A percentile compares a stretch with the other conserved stretches of the same genome.
Conservation (phyloP, 2,797 vertebrate species). For the Halcyon leucocephala region DNA sequence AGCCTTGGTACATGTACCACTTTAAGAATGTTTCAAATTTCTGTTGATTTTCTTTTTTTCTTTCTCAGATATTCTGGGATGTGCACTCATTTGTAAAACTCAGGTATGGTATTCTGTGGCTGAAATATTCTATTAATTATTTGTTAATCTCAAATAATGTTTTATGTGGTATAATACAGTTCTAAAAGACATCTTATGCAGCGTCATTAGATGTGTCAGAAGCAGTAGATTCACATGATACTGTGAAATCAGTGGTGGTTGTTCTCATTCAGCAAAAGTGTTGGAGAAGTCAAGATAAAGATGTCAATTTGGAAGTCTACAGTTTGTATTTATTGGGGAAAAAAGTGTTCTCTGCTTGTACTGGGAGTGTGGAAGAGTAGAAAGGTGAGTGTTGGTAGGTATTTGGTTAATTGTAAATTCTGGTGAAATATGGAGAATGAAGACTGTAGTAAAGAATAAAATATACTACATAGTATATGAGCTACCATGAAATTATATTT, state of each 20-base stretch:
- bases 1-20: not conserved
- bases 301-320: not conserved
- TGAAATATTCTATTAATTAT: not conserved
- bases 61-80: not conserved
- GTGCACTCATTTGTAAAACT: not conserved
- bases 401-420: not conserved
- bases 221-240: not conserved
- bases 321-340: not conserved
- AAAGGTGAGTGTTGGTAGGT: not conserved
- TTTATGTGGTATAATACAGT: not conserved
- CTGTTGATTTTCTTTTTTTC: not conserved
- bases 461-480: not conserved
- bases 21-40: not conserved
- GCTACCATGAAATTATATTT: constrained; percentile 8
- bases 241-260: not conserved
- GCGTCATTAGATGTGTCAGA: not conserved
- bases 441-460: not conserved
- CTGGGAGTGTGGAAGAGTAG: not conserved
- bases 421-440: not conserved
- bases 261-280: not conserved
- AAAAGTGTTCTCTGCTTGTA: not conserved
- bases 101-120: not conserved
- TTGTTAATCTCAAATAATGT: not conserved
- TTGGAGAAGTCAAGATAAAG: not conserved
- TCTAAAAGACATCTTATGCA: not conserved